Evolutionary conservation across 2,113 vertebrate genomes (phyloP), one percentile per base, ranked within the genome.

Genomic region (Ondatra zibethicus): DNA sequence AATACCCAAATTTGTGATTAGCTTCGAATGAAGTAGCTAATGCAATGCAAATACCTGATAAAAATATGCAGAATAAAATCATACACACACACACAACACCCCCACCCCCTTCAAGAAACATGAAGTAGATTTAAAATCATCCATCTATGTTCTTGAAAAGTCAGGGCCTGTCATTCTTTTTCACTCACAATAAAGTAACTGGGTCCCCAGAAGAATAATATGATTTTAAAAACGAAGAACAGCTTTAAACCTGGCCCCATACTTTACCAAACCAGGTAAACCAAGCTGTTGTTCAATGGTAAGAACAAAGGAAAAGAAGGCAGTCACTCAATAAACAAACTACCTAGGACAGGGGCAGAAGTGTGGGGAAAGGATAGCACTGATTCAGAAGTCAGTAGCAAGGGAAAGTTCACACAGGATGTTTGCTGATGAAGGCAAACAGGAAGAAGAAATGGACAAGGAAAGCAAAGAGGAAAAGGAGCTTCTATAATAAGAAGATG

Each of bases 91-190:
- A 58, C 58, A 58, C 58, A 58, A 21, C 55, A 58, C 58, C 0
- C 87, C 58, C 6, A 58, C 58, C 16, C 42, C 31, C 75, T 76
- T 50, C 89, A 42, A 95, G 61, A 19, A 93, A 86, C 5, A 65
- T 78, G 45, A 95, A 89, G 89, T 16, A 82, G 50, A 87, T 77
- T 94, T 86, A 68, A 96, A 98, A 91, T 88, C 77, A 94, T 76
- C 47, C 19, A 93, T 81, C 17, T 61, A 90, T 33, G 77, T 89
- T 96, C 81, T 63, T 85, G 91, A 94, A 91, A 50, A 91, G 14
- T 89, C 68, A 96, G 42, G 45, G 45, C 4, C 78, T 92, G 47
- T 19, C 73, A 42, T 45, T 42, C 33, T 52, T 95, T 92, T 87
- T 94, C 19, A 94, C 9, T 82, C 55, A 87, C 9, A 73, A 0